Percentiles rank a stretch among this genome's conserved stretches.
Evolutionary conservation across 2,888 invertebrate species (phyloP).

Genomic region (Alviniconcha strummeri): DNA sequence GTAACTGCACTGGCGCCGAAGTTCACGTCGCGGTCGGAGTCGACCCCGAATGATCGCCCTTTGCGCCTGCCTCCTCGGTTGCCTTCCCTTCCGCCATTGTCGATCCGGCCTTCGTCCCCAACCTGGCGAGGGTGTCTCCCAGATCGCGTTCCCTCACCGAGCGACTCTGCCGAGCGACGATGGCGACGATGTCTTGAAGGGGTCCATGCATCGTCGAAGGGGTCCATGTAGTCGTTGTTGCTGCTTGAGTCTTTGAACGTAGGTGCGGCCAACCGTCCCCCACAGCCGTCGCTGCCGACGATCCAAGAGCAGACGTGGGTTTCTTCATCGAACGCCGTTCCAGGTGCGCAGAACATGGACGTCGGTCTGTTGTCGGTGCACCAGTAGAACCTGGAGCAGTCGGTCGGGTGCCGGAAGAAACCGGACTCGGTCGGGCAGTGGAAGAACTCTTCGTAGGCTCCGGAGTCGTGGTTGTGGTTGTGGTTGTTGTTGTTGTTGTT

Average conservation of each 20-base stretch:
- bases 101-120: neutral
- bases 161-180: too few relatives aligned
- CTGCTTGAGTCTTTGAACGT: neutral
- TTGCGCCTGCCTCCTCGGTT: neutral
- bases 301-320: conserved; percentile 35
- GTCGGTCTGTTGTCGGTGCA: conserved; percentile 35
- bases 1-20: neutral
- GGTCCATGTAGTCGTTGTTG: too few relatives aligned
- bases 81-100: neutral
- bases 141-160: neutral
- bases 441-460: neutral
- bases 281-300: conserved; percentile 22
- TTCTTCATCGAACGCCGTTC: conserved; percentile 39
- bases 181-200: neutral
- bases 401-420: conserved; percentile 34
- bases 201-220: neutral
- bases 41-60: neutral
- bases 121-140: neutral
- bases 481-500: neutral
- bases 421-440: conserved; percentile 32
- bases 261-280: neutral
- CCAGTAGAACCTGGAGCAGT: conserved; percentile 39
- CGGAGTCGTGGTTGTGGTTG: neutral
- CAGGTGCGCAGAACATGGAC: conserved; percentile 30
- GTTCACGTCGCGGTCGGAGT: neutral